phyloP scores from a whole-genome alignment of 2,113 vertebrate species.

The Ancistrus triradiatus region DNA sequence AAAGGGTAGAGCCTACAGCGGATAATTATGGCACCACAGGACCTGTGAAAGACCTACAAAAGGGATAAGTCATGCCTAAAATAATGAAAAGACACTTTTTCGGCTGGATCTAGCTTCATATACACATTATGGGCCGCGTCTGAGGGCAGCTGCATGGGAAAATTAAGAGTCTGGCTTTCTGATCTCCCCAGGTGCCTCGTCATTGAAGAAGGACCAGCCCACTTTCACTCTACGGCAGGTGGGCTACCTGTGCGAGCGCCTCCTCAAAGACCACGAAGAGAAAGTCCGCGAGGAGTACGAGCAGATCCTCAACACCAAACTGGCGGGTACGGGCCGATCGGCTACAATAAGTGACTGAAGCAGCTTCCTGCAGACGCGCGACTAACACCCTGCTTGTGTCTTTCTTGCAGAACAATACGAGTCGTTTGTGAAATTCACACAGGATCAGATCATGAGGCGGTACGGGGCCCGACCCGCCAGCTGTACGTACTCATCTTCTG shows the following conservation, averaged over 20 bases:
- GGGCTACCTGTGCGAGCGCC: conserved; percentile 84
- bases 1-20: too few relatives aligned
- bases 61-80: too few relatives aligned
- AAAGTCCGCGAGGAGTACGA: conserved; percentile 90
- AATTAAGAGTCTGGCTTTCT: too few relatives aligned
- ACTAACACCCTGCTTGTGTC: neutral
- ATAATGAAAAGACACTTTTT: too few relatives aligned
- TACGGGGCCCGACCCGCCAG: conserved; percentile 85
- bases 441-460: conserved; percentile 92
- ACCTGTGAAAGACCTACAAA: too few relatives aligned
- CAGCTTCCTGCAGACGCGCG: too few relatives aligned
- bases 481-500: conserved; percentile 82
- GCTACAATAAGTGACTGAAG: too few relatives aligned
- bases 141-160: too few relatives aligned
- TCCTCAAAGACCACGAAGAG: conserved; percentile 88
- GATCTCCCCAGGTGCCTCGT: conserved; percentile 69
- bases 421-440: conserved; percentile 94
- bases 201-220: conserved; percentile 83
- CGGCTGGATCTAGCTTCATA: too few relatives aligned
- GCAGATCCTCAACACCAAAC: conserved; percentile 88
- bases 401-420: conserved; percentile 83
- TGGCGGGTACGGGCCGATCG: conserved; percentile 70
- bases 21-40: too few relatives aligned
- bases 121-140: too few relatives aligned
- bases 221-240: conserved; percentile 86